These are phyloP conservation scores for Rafetus swinhoei DNA, from an alignment of 2,113 vertebrate genomes.

Conservation along the genomic window DNA sequence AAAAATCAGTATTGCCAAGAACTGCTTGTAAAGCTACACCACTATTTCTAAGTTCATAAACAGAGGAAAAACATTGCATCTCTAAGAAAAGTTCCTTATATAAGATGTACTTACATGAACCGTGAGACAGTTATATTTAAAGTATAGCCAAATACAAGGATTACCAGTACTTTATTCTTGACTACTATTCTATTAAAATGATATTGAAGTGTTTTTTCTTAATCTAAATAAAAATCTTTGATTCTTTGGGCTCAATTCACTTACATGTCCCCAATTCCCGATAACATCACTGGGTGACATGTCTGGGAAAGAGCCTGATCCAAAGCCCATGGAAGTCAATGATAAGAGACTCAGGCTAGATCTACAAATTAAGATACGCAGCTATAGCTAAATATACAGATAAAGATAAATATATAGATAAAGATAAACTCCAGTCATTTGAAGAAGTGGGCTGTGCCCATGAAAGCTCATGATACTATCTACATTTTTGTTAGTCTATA, in stretches of 20 bases:
- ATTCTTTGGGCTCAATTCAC: not conserved
- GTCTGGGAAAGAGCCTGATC: not conserved
- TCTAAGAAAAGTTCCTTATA: not conserved
- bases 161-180: not conserved
- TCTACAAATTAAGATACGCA: too few species aligned
- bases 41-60: not conserved
- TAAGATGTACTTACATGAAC: not conserved
- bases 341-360: not conserved
- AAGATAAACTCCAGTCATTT: too few species aligned
- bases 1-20: not conserved
- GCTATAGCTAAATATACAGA: too few species aligned
- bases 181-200: not conserved
- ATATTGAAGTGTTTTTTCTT: not conserved
- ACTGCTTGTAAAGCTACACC: not conserved
- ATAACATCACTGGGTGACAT: not conserved
- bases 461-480: too few species aligned
- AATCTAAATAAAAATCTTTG: not conserved
- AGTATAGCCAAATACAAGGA: not conserved
- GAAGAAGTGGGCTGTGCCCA: too few species aligned
- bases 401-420: too few species aligned
- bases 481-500: too few species aligned
- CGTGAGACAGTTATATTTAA: accelerated
- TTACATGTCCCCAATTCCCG: not conserved
- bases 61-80: not conserved
- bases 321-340: not conserved